Conservation (phyloP, 2,888 invertebrate species). For the Portevinia maculata region DNA sequence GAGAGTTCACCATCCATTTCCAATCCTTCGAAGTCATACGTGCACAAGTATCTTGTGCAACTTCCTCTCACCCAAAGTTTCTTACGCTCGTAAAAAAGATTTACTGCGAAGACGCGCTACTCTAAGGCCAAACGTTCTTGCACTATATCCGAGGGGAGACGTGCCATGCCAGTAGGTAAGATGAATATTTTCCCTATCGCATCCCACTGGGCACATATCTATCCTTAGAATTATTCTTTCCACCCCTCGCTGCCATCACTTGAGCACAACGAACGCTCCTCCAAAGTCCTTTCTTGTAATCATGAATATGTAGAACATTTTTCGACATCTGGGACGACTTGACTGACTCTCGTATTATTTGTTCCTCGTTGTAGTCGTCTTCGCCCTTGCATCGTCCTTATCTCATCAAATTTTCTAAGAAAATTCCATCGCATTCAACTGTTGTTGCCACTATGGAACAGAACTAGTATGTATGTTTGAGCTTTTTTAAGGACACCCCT, state of each 20-base stretch:
- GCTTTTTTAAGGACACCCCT: conserved; percentile 17
- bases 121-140: conserved; percentile 79
- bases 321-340: conserved; percentile 72
- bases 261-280: conserved; percentile 27
- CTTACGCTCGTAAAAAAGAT: conserved; percentile 82
- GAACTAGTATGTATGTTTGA: conserved; percentile 32
- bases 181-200: conserved; percentile 71
- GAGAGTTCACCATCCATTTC: conserved; percentile 23
- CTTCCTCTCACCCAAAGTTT: conserved; percentile 41
- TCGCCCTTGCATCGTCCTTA: conserved; percentile 56
- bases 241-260: conserved; percentile 38
- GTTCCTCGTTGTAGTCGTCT: conserved; percentile 26
- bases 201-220: conserved; percentile 72
- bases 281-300: conserved; percentile 66
- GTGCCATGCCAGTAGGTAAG: conserved; percentile 49
- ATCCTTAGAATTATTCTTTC: conserved; percentile 66
- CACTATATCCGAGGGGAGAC: conserved; percentile 20
- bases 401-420: conserved; percentile 54
- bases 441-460: neutral
- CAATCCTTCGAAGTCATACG: conserved; percentile 50
- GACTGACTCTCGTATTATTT: conserved; percentile 47
- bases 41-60: conserved; percentile 45
- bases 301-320: conserved; percentile 74
- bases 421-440: conserved; percentile 46
- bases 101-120: conserved; percentile 82